Base-by-base conservation (phyloP, 64 coral and sea anemone species). In the Orbicella faveolata region DNA sequence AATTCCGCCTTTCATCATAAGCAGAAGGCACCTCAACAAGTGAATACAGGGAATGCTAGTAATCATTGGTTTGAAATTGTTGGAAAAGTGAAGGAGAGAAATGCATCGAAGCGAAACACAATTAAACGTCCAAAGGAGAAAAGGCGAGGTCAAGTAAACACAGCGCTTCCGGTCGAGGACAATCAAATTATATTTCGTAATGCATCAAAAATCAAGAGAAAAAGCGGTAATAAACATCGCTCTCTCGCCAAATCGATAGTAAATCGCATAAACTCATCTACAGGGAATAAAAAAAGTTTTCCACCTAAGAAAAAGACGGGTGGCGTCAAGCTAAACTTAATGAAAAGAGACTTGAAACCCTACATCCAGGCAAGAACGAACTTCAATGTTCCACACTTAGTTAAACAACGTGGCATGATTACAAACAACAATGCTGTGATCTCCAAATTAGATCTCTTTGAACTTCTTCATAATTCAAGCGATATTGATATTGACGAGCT, bases 41-140 rank as follows among this genome's bases (percentile, higher is more conserved):
- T 70, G 2, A 72, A 85, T 13, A 2, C 82, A 72, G 82, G 64
- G 23, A 73, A 72, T 70, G 9, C 37, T 8, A 73, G 64, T 85
- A 37, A 73, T 17, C 39, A 85, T 17, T 85, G 82, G 82, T 85
- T 85, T 15, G 82, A 85, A 72, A 73, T 85, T 25, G 64, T 48
- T 26, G 65, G 82, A 52, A 66, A 72, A 37, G 19, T 70, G 44
- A 84, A 51, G 14, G 23, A 39, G 13, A 30, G 23, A 37, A 44
- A 85, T 52, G 21, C 20, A n/a, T 70, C 21, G 23, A 70, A 70
- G 67, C 23, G 63, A 23, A 70, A 72, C 19, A 70, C 82, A 70
- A 16, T n/a, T 52, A 7, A 70, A 25, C 9, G 34, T 72, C n/a
- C 14, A 14, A 85, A 52, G 68, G 10, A 67, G 23, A 85, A 16